Evolutionary conservation across 2,113 vertebrate genomes (phyloP).

Genomic region (Microcebus tavaratra): DNA sequence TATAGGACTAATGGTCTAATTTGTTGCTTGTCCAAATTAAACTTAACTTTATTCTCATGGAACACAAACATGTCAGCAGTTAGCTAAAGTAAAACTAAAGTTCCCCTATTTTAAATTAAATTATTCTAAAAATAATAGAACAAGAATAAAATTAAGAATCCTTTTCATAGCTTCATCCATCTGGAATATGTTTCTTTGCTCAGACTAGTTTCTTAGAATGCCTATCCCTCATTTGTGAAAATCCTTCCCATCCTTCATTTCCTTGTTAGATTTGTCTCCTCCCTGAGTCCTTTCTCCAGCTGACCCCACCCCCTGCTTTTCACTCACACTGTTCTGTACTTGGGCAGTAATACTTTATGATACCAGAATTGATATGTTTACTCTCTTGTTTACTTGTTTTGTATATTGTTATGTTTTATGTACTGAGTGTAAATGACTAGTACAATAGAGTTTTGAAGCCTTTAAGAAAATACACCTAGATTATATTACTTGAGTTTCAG

Average conservation of each 20-base stretch:
- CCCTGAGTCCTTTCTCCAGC: accelerated
- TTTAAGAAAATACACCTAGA: neutral
- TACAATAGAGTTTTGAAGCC: neutral
- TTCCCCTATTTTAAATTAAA: neutral
- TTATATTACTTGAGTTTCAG: neutral
- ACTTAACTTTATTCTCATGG: neutral
- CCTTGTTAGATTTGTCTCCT: neutral
- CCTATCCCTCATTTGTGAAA: neutral
- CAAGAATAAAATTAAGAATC: neutral
- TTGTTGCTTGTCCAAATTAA: neutral
- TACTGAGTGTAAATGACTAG: neutral
- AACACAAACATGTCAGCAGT: neutral
- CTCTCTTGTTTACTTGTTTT: neutral
- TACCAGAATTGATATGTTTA: neutral
- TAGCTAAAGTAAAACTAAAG: constrained; percentile 20
- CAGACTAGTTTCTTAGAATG: neutral
- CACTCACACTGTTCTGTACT: neutral
- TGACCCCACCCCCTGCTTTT: neutral
- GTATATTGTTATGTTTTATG: neutral
- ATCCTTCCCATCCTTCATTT: neutral
- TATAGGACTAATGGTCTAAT: neutral
- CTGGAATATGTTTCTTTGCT: neutral
- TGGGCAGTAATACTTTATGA: neutral
- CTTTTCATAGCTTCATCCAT: neutral
- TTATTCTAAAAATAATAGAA: constrained; percentile 3